Conservation (phyloP, 2,113 vertebrate genomes). For the Pagrus major region DNA sequence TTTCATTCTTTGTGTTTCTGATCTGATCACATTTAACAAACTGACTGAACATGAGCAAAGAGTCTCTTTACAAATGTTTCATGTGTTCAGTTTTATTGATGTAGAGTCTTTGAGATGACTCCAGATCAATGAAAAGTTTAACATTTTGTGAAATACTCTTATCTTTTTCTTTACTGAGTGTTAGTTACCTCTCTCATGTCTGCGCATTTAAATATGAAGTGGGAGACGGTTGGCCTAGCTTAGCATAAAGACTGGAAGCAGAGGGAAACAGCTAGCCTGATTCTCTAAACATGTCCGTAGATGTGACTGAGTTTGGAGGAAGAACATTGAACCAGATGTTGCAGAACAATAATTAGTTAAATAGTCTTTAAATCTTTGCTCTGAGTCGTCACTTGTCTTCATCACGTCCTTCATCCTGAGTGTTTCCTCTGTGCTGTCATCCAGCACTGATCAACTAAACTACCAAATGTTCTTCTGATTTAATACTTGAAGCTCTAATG, state of each 20-base stretch:
- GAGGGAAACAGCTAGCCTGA: neutral
- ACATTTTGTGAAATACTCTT: neutral
- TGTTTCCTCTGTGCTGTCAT: slow-evolving; percentile 33
- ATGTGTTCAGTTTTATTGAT: too few species aligned
- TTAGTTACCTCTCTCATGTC: neutral
- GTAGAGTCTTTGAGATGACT: neutral
- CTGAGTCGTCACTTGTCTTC: neutral
- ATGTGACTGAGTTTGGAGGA: too few species aligned
- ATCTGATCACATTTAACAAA: neutral
- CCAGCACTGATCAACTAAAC: too few species aligned
- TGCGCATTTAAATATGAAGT: neutral
- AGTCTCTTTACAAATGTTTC: neutral
- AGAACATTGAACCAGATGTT: too few species aligned
- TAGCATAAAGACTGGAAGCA: neutral
- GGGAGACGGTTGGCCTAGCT: neutral
- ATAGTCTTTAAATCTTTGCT: too few species aligned
- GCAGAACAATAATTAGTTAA: too few species aligned
- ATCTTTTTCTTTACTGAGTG: too few species aligned
- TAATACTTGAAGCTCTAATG: too few species aligned
- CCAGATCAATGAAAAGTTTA: neutral
- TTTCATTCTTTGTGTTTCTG: slow-evolving; percentile 1
- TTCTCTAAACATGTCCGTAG: neutral
- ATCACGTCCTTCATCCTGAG: neutral
- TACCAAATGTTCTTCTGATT: too few species aligned
- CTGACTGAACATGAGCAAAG: slow-evolving; percentile 12